Percentiles rank a stretch among this genome's conserved stretches.
Conservation (phyloP, 2,113 vertebrate genomes). For the Oenanthe oenanthe region DNA sequence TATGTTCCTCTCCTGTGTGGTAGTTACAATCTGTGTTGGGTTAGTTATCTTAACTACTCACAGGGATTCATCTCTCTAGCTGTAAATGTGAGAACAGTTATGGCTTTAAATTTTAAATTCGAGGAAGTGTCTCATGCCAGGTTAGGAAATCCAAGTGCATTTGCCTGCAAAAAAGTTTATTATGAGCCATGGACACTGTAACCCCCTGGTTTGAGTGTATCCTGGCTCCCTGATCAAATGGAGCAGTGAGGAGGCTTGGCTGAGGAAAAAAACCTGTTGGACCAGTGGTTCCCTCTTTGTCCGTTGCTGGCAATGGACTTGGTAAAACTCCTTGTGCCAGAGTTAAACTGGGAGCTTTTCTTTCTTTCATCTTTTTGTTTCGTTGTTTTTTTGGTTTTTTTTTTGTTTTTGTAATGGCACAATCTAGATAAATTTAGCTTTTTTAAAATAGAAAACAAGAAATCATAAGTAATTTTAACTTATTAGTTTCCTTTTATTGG, state of each 20-base stretch:
- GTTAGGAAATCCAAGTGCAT: neutral
- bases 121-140: neutral
- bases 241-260: constrained; percentile 24
- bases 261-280: constrained; percentile 13
- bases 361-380: neutral
- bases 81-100: neutral
- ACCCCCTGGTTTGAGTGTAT: neutral
- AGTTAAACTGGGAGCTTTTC: constrained; percentile 67
- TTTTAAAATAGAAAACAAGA: constrained; percentile 27
- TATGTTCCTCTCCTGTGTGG: neutral
- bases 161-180: neutral
- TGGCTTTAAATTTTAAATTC: neutral
- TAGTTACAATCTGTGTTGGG: neutral
- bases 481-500: constrained; percentile 67
- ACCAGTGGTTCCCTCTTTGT: constrained; percentile 59
- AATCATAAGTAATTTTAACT: constrained; percentile 69
- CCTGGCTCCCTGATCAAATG: constrained; percentile 10
- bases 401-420: neutral
- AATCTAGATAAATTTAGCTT: constrained; percentile 58
- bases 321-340: constrained; percentile 66
- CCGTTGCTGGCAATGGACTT: constrained; percentile 81
- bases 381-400: neutral
- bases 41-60: neutral
- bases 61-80: neutral
- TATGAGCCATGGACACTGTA: neutral